These are phyloP conservation scores for Cryptus armator DNA, from an alignment of 2,888 invertebrate genomes.

Conservation along the genomic window DNA sequence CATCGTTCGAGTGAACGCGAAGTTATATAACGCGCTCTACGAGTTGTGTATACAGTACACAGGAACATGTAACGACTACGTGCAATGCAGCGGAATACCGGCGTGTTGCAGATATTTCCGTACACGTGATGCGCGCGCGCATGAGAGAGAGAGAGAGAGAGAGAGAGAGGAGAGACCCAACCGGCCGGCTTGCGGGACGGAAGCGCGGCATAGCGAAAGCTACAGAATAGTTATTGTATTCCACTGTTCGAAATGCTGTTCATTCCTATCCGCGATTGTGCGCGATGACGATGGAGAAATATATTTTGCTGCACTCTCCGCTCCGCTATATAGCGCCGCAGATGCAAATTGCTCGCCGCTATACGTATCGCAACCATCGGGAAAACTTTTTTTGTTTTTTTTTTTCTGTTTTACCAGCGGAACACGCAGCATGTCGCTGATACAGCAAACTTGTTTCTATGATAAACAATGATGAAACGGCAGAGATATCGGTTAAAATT, in stretches of 20 bases:
- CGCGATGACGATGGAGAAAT: not conserved
- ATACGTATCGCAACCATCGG: not conserved
- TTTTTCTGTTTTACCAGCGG: not conserved
- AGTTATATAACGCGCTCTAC: conserved; percentile 58
- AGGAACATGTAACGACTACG: conserved; percentile 45
- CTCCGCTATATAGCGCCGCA: not conserved
- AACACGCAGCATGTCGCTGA: not conserved
- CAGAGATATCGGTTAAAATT: not conserved
- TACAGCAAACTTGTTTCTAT: not conserved
- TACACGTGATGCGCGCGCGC: conserved; percentile 26
- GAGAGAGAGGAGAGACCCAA: not conserved
- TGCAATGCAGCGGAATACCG: conserved; percentile 39
- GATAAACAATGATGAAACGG: not conserved
- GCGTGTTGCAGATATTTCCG: conserved; percentile 52
- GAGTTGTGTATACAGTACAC: conserved; percentile 51
- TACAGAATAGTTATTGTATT: conserved; percentile 31
- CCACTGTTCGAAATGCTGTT: conserved; percentile 10
- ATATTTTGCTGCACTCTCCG: conserved; percentile 9
- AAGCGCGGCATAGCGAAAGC: conserved; percentile 34
- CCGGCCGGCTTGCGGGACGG: conserved; percentile 5
- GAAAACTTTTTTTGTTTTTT: not conserved
- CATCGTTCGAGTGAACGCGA: conserved; percentile 45
- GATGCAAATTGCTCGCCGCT: conserved; percentile 17
- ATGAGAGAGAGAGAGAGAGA: not conserved
- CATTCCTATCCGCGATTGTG: conserved; percentile 2